A percentile compares a stretch with the other conserved stretches of the same genome.
These are phyloP conservation scores for Apteryx mantelli DNA, from an alignment of 2,113 vertebrate species.

Conservation along the genomic window DNA sequence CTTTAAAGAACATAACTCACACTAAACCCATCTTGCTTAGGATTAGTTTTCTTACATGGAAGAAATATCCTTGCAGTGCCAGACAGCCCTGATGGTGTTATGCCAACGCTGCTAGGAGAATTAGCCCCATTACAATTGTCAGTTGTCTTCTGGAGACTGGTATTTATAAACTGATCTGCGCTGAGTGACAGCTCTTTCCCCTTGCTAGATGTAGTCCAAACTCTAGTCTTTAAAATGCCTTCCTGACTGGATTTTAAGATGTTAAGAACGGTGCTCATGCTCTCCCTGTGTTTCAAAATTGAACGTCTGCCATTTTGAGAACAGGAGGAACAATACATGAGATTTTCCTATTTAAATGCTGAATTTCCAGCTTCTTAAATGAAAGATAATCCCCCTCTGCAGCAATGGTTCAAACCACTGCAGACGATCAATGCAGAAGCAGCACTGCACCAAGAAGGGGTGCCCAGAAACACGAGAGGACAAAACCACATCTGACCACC, in stretches of 20 bases:
- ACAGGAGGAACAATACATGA: background rate
- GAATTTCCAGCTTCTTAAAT: background rate
- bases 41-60: slow-evolving; percentile 30
- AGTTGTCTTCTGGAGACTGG: slow-evolving; percentile 21
- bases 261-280: background rate
- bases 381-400: background rate
- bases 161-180: background rate
- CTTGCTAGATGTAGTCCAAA: background rate
- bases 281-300: background rate
- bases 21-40: slow-evolving; percentile 12
- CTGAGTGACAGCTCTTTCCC: background rate
- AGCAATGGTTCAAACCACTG: background rate
- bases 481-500: background rate
- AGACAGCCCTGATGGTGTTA: slow-evolving; percentile 45
- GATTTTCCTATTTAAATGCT: background rate
- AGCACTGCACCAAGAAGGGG: background rate
- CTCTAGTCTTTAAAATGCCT: background rate
- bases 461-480: background rate
- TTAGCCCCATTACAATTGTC: slow-evolving; percentile 27
- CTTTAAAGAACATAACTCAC: slow-evolving; percentile 50
- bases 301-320: background rate
- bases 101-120: slow-evolving; percentile 12
- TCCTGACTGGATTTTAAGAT: background rate
- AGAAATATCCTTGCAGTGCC: slow-evolving; percentile 17
- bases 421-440: background rate